These are phyloP conservation scores for Neocloeon triangulifer DNA, from an alignment of 1,140 invertebrate genomes.

Conservation along the genomic window DNA sequence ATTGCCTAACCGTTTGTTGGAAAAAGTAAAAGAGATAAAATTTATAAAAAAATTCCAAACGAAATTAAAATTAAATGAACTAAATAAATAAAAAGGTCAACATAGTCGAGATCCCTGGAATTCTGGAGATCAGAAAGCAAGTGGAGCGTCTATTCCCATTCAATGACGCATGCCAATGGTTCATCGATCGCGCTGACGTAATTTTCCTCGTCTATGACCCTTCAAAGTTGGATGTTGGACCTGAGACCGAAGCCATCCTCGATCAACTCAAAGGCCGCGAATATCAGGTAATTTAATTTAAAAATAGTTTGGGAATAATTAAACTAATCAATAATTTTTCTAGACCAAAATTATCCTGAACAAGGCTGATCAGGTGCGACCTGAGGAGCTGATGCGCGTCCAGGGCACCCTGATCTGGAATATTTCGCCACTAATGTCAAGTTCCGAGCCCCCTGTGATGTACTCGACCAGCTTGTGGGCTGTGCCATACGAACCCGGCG, in stretches of 20 bases:
- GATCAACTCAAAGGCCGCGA: constrained; percentile 84
- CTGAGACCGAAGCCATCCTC: constrained; percentile 80
- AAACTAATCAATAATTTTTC: constrained; percentile 3
- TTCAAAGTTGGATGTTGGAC: constrained; percentile 80
- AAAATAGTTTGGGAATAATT: neutral
- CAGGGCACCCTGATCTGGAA: constrained; percentile 90
- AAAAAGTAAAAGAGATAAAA: constrained; percentile 44
- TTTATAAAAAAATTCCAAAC: neutral
- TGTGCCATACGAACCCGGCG: constrained; percentile 53
- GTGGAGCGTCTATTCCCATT: constrained; percentile 82
- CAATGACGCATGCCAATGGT: constrained; percentile 92
- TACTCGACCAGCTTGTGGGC: constrained; percentile 84
- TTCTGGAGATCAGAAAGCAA: constrained; percentile 81
- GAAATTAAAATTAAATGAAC: neutral
- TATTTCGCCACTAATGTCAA: constrained; percentile 82
- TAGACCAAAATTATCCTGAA: constrained; percentile 78
- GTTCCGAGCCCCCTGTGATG: constrained; percentile 80
- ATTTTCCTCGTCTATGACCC: constrained; percentile 91
- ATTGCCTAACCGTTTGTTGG: constrained; percentile 59
- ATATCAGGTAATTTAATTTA: constrained; percentile 35
- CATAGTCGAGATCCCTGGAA: constrained; percentile 88
- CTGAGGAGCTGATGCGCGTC: constrained; percentile 78
- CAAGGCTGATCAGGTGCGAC: constrained; percentile 82
- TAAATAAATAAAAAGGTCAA: constrained; percentile 42
- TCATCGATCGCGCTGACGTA: constrained; percentile 82